These are phyloP conservation scores for Leptodactylus fuscus DNA, from an alignment of 2,113 vertebrate genomes.

Conservation along the genomic window DNA sequence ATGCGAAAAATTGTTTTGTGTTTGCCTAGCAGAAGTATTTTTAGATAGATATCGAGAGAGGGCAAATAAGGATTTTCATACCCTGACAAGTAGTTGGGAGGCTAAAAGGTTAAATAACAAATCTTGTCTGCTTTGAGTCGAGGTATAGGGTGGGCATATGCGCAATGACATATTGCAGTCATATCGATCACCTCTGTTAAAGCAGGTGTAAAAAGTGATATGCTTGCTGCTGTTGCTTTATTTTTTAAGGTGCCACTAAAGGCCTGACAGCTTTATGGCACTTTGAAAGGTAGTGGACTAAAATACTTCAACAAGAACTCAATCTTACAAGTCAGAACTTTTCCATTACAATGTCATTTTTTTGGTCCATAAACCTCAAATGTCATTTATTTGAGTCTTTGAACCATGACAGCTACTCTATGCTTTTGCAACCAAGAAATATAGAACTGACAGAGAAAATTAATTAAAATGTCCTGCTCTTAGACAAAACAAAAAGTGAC, in stretches of 20 bases:
- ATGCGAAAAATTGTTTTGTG: constrained; percentile 2
- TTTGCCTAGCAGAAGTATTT: neutral
- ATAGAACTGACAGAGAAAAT: constrained; percentile 54
- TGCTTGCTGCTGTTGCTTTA: neutral
- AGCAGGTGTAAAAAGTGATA: constrained; percentile 8
- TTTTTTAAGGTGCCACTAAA: constrained; percentile 23
- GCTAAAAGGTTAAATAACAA: neutral
- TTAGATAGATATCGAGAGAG: neutral
- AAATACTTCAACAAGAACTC: constrained; percentile 38
- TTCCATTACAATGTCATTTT: constrained; percentile 41
- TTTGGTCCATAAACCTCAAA: constrained; percentile 50
- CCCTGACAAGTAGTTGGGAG: neutral
- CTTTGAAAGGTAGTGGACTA: constrained; percentile 30
- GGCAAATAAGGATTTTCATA: neutral
- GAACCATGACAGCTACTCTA: constrained; percentile 53
- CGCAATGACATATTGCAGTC: neutral
- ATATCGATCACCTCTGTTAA: neutral
- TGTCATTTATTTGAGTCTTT: constrained; percentile 55
- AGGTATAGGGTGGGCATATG: neutral
- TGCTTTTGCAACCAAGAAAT: constrained; percentile 50
- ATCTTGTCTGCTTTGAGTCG: neutral
- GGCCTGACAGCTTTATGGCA: constrained; percentile 25
- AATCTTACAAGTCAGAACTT: constrained; percentile 42
- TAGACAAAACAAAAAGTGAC: constrained; percentile 46
- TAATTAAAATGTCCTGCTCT: constrained; percentile 53